Evolutionary conservation across 1,140 invertebrate species (phyloP), one percentile per base, ranked within the genome.

Genomic region (Brachionus asplanchnoidis): DNA sequence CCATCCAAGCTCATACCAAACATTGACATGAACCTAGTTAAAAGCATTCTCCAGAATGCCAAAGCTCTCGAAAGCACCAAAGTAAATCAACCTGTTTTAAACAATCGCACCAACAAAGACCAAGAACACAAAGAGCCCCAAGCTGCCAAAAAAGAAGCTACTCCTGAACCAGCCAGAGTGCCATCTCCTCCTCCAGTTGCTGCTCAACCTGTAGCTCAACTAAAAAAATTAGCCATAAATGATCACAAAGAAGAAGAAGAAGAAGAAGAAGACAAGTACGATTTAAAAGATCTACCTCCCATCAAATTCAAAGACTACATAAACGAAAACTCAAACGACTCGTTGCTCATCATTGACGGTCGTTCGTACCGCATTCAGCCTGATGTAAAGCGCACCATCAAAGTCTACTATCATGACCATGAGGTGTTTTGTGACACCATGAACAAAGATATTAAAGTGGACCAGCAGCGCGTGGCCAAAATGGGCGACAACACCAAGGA

Each of bases 401-500:
- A 82, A 46, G 60, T 82, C 8, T 82, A 82, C 36, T 82, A 82
- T 26, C 79, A 82, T 44, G 79, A 82, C 6, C 53, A 82, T 68
- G 79, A 82, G 14, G 53, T 82, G 12, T 82, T 2, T 82, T 82
- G 79, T 68, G 79, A 82, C 26, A 82, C 79, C 3, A 60, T 1
- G 17, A 82, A 53, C n/a, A 82, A 82, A 66, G 79, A 82, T 68
- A 36, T 82, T 3, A 65, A 65, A 44, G 65, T 82, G 8, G 79
- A 82, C n/a, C 28, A 65, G 23, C 56, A 82, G 26, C 79, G 79
- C 9, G 53, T 82, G 20, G 17, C 65, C n/a, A 82, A 82, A 82
- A 82, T 82, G 79, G 79, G 79, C 12, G 79, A 82, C 36, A 60
- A 82, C 14, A 68, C 79, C 23, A 82, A 82, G 65, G 79, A 82